These are phyloP conservation scores for Strigops habroptila DNA, from an alignment of 2,113 vertebrate species.

Conservation along the genomic window DNA sequence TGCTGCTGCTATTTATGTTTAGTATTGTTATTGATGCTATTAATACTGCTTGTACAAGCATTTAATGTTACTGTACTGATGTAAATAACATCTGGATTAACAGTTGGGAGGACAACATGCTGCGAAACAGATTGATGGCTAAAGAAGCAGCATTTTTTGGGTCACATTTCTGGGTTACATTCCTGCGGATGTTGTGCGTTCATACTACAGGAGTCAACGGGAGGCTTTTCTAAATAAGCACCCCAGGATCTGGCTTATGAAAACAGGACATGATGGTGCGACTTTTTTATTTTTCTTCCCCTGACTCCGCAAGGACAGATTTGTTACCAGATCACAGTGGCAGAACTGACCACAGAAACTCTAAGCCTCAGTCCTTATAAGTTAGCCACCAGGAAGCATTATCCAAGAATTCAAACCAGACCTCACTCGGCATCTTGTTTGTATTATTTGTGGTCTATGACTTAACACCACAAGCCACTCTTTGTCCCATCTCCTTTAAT, in stretches of 20 bases:
- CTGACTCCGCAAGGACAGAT: slow-evolving; percentile 1
- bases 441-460: slow-evolving; percentile 38
- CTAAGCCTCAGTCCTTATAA: neutral
- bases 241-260: neutral
- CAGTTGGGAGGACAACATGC: slow-evolving; percentile 40
- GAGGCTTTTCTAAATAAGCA: slow-evolving; percentile 29
- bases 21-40: slow-evolving; percentile 58
- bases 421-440: slow-evolving; percentile 16
- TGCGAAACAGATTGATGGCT: slow-evolving; percentile 43
- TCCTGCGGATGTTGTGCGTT: neutral
- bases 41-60: slow-evolving; percentile 57
- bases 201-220: neutral
- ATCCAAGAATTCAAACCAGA: slow-evolving; percentile 16
- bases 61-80: slow-evolving; percentile 42
- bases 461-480: slow-evolving; percentile 24
- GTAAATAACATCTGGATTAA: slow-evolving; percentile 69
- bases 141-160: neutral
- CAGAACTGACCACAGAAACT: neutral
- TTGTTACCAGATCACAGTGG: slow-evolving; percentile 13
- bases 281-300: neutral
- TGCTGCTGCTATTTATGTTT: slow-evolving; percentile 54
- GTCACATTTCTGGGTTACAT: slow-evolving; percentile 27
- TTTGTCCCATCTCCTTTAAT: slow-evolving; percentile 32
- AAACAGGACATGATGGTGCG: neutral
- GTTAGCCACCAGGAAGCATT: neutral